Evolutionary conservation across 2,888 invertebrate species (phyloP).

Genomic region (Anticlea derivata): DNA sequence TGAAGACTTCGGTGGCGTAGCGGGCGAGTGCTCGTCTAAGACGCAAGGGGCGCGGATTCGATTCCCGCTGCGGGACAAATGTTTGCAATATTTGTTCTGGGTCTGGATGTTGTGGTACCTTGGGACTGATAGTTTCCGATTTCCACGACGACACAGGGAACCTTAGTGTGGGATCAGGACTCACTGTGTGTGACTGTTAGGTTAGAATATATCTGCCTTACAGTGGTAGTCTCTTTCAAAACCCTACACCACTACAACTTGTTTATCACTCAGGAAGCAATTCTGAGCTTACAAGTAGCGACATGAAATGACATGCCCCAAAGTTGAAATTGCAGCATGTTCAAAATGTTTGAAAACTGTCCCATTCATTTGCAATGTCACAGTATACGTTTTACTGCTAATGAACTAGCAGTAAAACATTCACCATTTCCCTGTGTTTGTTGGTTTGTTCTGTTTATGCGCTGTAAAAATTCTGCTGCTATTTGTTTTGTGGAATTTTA

Average conservation of each 20-base stretch:
- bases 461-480: not conserved
- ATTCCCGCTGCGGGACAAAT: too few relatives aligned
- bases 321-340: conserved; percentile 25
- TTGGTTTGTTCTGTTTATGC: conserved; percentile 7
- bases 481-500: not conserved
- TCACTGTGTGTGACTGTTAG: too few relatives aligned
- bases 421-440: conserved; percentile 9
- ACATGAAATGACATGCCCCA: conserved; percentile 13
- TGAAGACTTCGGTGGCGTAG: too few relatives aligned
- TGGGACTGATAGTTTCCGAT: too few relatives aligned
- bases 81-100: too few relatives aligned
- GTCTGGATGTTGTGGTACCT: too few relatives aligned
- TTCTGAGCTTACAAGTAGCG: conserved; percentile 13
- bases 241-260: not conserved
- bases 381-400: conserved; percentile 24
- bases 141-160: too few relatives aligned
- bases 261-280: conserved; percentile 14
- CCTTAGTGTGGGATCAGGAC: too few relatives aligned
- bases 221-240: too few relatives aligned
- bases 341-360: conserved; percentile 18
- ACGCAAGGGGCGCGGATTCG: too few relatives aligned
- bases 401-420: conserved; percentile 20
- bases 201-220: too few relatives aligned
- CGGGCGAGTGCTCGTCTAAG: too few relatives aligned
- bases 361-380: conserved; percentile 20